phyloP scores from a whole-genome alignment of 1,140 invertebrate species.

The Cyclina sinensis region DNA sequence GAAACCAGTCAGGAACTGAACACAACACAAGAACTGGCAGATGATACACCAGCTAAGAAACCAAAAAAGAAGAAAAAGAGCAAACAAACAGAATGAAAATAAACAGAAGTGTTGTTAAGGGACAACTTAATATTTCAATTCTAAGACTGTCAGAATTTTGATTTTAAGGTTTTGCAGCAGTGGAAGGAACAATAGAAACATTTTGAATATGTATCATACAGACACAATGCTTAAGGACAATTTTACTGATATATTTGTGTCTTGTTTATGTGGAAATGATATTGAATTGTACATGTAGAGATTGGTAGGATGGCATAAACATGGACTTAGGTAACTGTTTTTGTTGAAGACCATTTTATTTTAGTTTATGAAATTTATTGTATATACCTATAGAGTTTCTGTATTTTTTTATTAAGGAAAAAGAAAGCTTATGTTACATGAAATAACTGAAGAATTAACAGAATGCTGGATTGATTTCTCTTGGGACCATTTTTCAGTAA shows the following conservation, averaged over 20 bases:
- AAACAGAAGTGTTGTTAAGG: background rate
- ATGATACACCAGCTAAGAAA: constrained; percentile 53
- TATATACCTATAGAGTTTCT: no score
- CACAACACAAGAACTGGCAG: constrained; percentile 66
- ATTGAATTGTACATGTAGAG: no score
- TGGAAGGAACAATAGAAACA: background rate
- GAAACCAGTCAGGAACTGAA: constrained; percentile 77
- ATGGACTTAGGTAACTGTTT: no score
- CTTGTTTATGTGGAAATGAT: no score
- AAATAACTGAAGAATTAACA: no score
- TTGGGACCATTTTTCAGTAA: no score
- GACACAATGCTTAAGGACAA: background rate
- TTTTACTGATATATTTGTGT: background rate
- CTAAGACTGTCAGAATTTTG: background rate
- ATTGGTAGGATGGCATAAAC: no score
- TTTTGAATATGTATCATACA: background rate
- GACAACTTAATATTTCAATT: background rate
- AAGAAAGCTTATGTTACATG: no score
- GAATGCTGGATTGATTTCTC: no score
- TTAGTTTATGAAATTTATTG: no score
- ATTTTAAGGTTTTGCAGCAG: background rate
- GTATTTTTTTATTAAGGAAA: no score
- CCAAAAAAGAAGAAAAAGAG: constrained; percentile 75
- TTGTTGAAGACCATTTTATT: no score
- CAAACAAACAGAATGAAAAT: constrained; percentile 16